Conservation (phyloP, 2,888 invertebrate genomes). For the Amphipyra tragopoginis region DNA sequence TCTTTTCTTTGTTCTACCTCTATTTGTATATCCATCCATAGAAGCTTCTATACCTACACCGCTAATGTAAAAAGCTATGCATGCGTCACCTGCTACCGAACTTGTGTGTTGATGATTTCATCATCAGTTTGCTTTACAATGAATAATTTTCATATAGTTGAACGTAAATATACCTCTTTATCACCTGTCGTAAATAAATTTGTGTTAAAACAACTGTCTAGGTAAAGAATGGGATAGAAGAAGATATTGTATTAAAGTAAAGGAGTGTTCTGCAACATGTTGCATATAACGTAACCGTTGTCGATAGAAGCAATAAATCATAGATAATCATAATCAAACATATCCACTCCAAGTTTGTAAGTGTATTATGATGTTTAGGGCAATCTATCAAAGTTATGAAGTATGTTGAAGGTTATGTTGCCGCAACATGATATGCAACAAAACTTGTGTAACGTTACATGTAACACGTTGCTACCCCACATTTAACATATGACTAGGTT, state of each 20-base stretch:
- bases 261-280: constrained; percentile 6
- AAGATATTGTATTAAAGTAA: constrained; percentile 1
- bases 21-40: too few relatives aligned
- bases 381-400: too few relatives aligned
- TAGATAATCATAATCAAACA: too few relatives aligned
- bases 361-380: too few relatives aligned
- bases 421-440: too few relatives aligned
- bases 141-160: constrained; percentile 25
- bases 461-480: too few relatives aligned
- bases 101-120: constrained; percentile 43
- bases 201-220: constrained; percentile 14
- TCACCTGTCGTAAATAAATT: constrained; percentile 26
- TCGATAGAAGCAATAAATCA: too few relatives aligned
- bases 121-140: constrained; percentile 40
- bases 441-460: too few relatives aligned
- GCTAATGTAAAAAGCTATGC: constrained; percentile 15
- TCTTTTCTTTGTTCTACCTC: too few relatives aligned
- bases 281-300: background rate
- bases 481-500: too few relatives aligned
- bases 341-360: too few relatives aligned
- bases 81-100: constrained; percentile 36
- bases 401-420: too few relatives aligned
- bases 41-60: background rate
- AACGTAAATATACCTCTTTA: constrained; percentile 46
- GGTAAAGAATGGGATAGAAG: background rate